phyloP scores from a whole-genome alignment of 2,113 vertebrate species.

The Thamnophis sirtalis region DNA sequence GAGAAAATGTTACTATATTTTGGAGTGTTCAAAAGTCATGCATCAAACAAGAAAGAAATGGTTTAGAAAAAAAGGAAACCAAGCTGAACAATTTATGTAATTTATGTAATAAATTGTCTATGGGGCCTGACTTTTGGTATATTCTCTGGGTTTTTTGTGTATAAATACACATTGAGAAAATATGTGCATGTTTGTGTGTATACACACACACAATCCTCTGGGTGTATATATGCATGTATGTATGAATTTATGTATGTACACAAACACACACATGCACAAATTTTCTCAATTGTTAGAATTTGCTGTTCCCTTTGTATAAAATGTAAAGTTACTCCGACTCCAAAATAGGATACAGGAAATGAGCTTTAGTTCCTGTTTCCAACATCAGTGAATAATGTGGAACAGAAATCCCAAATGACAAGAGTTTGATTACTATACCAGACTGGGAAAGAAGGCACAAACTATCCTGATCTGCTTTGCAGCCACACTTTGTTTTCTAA shows the following conservation, averaged over 20 bases:
- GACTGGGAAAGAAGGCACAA: not conserved
- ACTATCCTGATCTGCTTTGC: not conserved
- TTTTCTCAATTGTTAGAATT: not conserved
- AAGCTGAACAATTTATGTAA: not conserved
- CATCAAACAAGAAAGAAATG: not conserved
- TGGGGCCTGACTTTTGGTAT: not conserved
- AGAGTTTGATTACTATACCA: not conserved
- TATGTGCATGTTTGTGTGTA: too few relatives aligned
- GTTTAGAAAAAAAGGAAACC: not conserved
- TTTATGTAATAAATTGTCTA: not conserved
- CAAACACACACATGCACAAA: not conserved
- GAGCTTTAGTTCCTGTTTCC: not conserved
- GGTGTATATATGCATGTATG: too few relatives aligned
- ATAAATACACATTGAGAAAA: too few relatives aligned
- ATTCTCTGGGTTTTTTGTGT: not conserved
- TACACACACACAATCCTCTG: not conserved
- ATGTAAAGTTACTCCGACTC: not conserved
- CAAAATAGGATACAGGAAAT: not conserved
- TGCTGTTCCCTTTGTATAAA: not conserved
- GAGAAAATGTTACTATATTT: not conserved
- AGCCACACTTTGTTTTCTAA: not conserved
- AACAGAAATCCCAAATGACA: not conserved
- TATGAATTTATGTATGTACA: too few relatives aligned
- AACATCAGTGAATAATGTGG: not conserved
- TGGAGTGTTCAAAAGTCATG: not conserved